Percentiles rank a stretch among this genome's conserved stretches.
phyloP scores from a whole-genome alignment of 2,113 vertebrate species.

The Hydropotes inermis region DNA sequence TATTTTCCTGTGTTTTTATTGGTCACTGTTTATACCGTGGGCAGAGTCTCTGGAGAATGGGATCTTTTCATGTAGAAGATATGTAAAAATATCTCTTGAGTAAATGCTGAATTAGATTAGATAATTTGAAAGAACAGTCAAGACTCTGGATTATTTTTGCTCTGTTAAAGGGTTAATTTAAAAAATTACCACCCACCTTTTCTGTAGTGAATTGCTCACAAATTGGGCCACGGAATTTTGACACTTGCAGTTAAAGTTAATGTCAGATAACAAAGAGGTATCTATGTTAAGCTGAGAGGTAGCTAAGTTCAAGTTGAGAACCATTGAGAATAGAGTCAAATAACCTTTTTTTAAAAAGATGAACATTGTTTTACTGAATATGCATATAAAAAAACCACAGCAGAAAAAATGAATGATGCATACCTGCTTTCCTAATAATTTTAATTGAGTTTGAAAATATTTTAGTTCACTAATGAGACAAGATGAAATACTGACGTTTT shows the following conservation, averaged over 20 bases:
- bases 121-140: background rate
- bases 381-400: background rate
- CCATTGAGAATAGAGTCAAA: background rate
- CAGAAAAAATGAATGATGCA: background rate
- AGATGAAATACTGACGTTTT: conserved; percentile 31
- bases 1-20: background rate
- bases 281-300: background rate
- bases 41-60: background rate
- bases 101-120: background rate
- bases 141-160: background rate
- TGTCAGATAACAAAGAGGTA: background rate
- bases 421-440: background rate
- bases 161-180: background rate
- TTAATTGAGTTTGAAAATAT: conserved; percentile 30
- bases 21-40: background rate
- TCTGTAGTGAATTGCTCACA: background rate
- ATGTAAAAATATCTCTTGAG: background rate
- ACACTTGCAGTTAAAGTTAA: background rate
- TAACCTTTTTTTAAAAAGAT: background rate
- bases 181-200: background rate
- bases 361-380: conserved; percentile 7
- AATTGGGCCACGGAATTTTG: background rate
- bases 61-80: background rate
- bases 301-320: background rate
- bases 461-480: conserved; percentile 39